These are phyloP conservation scores for Paralichthys olivaceus DNA, from an alignment of 2,113 vertebrate genomes.

Conservation along the genomic window DNA sequence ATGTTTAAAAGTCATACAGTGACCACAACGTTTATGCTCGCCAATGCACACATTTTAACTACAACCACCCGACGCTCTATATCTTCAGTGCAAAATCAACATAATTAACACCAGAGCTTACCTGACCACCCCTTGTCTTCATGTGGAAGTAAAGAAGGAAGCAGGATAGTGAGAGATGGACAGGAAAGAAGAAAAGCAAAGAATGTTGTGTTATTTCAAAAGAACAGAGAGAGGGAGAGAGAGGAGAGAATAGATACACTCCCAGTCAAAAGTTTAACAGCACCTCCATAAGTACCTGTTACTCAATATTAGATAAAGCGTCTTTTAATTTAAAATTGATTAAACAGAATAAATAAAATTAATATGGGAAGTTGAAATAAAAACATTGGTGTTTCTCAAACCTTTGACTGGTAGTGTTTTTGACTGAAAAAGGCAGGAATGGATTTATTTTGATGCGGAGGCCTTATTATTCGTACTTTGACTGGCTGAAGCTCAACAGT, in stretches of 20 bases:
- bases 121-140: slow-evolving; percentile 98
- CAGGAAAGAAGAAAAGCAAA: slow-evolving; percentile 79
- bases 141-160: slow-evolving; percentile 84
- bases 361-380: too few species aligned
- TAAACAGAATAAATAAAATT: too few species aligned
- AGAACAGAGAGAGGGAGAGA: slow-evolving; percentile 45
- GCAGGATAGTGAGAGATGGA: slow-evolving; percentile 83
- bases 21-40: too few species aligned
- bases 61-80: background rate
- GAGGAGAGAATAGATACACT: slow-evolving; percentile 48
- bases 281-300: background rate
- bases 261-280: background rate
- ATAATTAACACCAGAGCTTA: slow-evolving; percentile 81
- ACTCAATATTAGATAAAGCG: too few species aligned
- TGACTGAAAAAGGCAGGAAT: slow-evolving; percentile 36
- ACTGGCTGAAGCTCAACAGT: background rate
- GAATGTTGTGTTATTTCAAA: slow-evolving; percentile 75
- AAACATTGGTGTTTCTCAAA: background rate
- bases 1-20: too few species aligned
- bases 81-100: slow-evolving; percentile 12
- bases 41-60: too few species aligned
- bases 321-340: too few species aligned
- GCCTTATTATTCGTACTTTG: background rate
- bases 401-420: background rate
- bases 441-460: slow-evolving; percentile 20